Evolutionary conservation across 2,113 vertebrate species (phyloP), one percentile per base, ranked within the genome.

Genomic region (Sardina pilchardus): DNA sequence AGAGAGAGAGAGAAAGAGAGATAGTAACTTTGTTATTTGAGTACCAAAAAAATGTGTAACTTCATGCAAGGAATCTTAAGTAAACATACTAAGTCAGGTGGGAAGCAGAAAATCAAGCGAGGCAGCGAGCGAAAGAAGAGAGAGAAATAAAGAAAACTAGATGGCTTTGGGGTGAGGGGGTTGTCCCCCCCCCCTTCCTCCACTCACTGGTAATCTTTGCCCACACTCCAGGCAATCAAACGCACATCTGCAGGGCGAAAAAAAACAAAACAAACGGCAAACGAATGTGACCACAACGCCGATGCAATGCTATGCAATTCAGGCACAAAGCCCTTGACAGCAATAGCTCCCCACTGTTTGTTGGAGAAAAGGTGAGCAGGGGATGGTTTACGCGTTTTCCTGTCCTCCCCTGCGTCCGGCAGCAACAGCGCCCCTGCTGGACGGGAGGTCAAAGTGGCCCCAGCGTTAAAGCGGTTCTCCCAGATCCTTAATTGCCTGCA

Each of bases 401-500:
- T 39, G 39, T 39, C 50, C 63, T 75, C 39, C 47, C 75, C 3
- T 5, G 21, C 39, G 26, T 59, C 59, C 59, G 81, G 19, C 6
- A 9, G 17, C 83, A 83, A 86, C 47, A 81, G 85, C 63, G 85
- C 39, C 50, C 67, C 82, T 50, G 39, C 56, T 86, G 83, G 7
- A 26, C 24, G 82, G 21, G 83, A n/a, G 56, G 85, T 81, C 78
- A 67, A 56, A 36, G 53, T 6, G 82, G 56, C 47, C 12, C 48
- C 36, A 53, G 53, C 0, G 48, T 75, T 26, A 85, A 85, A 88
- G 86, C 83, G 84, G 75, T 85, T 87, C 30, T 4, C 43, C 39
- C 42, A 88, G 75, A 34, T 89, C 82, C 86, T 95, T 92, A 95
- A 84, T 95, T 95, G 82, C 92, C 93, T 5, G 90, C 86, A 50